These are phyloP conservation scores for Spilogale gracilis DNA, from an alignment of 2,113 vertebrate genomes.

Conservation along the genomic window DNA sequence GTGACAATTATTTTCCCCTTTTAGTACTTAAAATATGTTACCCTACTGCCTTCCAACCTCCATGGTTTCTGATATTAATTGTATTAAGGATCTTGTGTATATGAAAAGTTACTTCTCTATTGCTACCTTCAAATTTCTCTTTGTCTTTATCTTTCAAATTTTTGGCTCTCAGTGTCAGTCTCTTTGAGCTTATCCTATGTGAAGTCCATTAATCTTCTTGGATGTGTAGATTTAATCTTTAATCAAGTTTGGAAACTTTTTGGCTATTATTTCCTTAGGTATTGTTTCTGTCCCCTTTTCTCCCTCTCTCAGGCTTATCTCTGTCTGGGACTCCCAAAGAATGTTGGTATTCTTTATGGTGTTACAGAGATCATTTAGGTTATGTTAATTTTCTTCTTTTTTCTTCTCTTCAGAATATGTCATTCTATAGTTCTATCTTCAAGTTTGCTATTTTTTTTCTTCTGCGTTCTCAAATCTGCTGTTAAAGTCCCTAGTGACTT, in stretches of 20 bases:
- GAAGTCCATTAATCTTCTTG: background rate
- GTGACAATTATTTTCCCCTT: background rate
- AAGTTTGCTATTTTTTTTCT: background rate
- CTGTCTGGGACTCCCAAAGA: background rate
- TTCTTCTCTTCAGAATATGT: background rate
- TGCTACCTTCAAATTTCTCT: background rate
- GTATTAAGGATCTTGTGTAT: background rate
- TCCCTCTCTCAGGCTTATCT: background rate
- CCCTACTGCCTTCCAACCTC: background rate
- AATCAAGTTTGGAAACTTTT: background rate
- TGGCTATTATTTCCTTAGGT: background rate
- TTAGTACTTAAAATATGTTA: background rate
- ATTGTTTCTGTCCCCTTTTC: background rate
- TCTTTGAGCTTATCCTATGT: background rate
- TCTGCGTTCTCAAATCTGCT: background rate
- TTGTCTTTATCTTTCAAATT: background rate
- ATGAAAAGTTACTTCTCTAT: background rate
- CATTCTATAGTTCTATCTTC: background rate
- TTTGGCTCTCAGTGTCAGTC: background rate
- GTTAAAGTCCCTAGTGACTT: background rate
- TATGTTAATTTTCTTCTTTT: background rate
- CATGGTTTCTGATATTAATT: background rate
- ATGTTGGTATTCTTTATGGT: background rate
- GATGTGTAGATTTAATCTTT: background rate
- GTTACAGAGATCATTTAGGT: background rate